Conservation (phyloP, 2,113 vertebrate species). For the Anolis carolinensis region DNA sequence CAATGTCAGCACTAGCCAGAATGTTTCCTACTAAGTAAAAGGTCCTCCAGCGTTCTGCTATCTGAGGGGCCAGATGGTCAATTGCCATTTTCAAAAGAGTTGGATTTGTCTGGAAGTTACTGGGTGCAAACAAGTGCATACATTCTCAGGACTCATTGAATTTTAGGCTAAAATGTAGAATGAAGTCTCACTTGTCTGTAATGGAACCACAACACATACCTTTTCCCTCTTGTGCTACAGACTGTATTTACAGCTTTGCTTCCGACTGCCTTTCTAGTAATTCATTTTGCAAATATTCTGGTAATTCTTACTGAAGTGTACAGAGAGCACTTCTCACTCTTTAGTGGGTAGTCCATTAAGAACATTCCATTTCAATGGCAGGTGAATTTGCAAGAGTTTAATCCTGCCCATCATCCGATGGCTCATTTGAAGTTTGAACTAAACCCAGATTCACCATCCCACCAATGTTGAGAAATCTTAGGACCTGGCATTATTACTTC, state of each 20-base stretch:
- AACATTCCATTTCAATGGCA: too few relatives aligned
- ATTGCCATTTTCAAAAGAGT: neutral
- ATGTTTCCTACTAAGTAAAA: neutral
- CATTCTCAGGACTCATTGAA: neutral
- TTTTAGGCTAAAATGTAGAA: neutral
- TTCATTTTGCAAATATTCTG: neutral
- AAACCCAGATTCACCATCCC: too few relatives aligned
- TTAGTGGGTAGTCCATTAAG: too few relatives aligned
- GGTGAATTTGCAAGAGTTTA: too few relatives aligned
- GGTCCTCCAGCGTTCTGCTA: neutral
- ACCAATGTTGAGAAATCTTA: neutral
- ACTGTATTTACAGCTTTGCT: neutral
- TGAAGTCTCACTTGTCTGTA: neutral
- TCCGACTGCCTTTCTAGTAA: neutral
- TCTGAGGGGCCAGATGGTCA: too few relatives aligned
- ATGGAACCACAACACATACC: neutral
- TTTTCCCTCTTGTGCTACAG: neutral
- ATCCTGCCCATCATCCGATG: too few relatives aligned
- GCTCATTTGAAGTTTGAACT: too few relatives aligned
- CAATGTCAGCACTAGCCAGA: neutral
- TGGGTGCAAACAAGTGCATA: neutral
- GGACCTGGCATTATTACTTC: neutral
- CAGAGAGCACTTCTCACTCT: neutral
- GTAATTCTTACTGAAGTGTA: neutral
- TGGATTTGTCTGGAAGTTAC: neutral